Evolutionary conservation across 2,113 vertebrate species (phyloP).

Genomic region (Nettapus auritus): DNA sequence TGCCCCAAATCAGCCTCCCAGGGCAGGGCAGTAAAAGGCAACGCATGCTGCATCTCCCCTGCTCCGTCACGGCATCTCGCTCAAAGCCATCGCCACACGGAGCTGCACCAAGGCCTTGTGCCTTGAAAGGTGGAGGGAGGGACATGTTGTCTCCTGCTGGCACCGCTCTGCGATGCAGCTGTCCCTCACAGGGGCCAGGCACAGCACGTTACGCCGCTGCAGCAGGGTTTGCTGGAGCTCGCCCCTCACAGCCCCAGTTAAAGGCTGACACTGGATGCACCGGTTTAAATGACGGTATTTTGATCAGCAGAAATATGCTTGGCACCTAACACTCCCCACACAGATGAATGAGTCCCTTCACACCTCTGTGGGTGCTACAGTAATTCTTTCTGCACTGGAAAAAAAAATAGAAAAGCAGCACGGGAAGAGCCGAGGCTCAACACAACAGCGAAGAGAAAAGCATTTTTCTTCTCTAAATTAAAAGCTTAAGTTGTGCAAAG

Average conservation of each 20-base stretch:
- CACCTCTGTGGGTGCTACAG: conserved; percentile 62
- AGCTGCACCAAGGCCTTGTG: background rate
- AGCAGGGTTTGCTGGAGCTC: conserved; percentile 18
- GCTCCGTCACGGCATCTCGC: rapidly evolving
- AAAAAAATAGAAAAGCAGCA: conserved; percentile 5
- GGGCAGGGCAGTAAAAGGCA: background rate
- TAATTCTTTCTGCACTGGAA: conserved; percentile 23
- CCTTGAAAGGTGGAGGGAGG: background rate
- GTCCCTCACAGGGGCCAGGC: background rate
- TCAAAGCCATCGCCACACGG: background rate
- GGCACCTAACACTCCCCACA: conserved; percentile 60
- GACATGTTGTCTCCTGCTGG: background rate
- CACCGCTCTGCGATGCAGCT: rapidly evolving
- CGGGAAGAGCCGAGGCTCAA: background rate
- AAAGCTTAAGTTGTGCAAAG: conserved; percentile 27
- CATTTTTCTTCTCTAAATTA: conserved; percentile 1
- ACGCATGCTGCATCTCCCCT: background rate
- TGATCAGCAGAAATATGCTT: conserved; percentile 56
- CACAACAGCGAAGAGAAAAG: background rate
- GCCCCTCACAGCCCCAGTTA: background rate
- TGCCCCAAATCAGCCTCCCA: background rate
- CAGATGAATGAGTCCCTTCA: conserved; percentile 62
- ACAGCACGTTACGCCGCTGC: background rate
- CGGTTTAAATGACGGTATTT: conserved; percentile 36
- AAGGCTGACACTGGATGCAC: conserved; percentile 36